phyloP scores from a whole-genome alignment of 2,113 vertebrate genomes.

The Diphyllodes magnificus region DNA sequence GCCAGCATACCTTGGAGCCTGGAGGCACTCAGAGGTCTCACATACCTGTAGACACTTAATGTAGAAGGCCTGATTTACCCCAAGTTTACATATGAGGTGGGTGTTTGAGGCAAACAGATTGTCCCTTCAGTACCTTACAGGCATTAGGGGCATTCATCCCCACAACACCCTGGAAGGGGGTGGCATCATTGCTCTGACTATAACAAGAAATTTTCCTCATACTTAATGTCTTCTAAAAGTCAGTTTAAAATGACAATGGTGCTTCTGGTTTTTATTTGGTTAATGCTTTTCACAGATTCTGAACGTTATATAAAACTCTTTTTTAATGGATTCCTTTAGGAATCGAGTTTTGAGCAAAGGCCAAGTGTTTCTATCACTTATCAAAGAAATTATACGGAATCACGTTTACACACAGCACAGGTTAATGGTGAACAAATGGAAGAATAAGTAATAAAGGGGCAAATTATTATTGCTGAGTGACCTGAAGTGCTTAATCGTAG shows the following conservation, averaged over 20 bases:
- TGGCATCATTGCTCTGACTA: neutral
- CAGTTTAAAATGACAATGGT: neutral
- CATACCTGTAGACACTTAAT: neutral
- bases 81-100: neutral
- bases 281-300: neutral
- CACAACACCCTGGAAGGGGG: neutral
- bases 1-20: neutral
- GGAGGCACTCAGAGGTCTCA: neutral
- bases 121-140: neutral
- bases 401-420: neutral
- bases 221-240: neutral
- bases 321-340: neutral
- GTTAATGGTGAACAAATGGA: slow-evolving; percentile 16
- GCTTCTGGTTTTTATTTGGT: neutral
- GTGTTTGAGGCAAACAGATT: neutral
- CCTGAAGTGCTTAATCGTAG: neutral
- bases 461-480: neutral
- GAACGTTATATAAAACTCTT: neutral
- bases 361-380: neutral
- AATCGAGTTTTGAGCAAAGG: slow-evolving; percentile 24
- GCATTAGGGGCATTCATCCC: neutral
- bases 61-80: neutral
- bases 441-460: neutral
- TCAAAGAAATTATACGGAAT: neutral
- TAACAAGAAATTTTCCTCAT: neutral